These are phyloP conservation scores for Lordiphosa stackelbergi DNA, from an alignment of 1,140 invertebrate species.

Conservation along the genomic window DNA sequence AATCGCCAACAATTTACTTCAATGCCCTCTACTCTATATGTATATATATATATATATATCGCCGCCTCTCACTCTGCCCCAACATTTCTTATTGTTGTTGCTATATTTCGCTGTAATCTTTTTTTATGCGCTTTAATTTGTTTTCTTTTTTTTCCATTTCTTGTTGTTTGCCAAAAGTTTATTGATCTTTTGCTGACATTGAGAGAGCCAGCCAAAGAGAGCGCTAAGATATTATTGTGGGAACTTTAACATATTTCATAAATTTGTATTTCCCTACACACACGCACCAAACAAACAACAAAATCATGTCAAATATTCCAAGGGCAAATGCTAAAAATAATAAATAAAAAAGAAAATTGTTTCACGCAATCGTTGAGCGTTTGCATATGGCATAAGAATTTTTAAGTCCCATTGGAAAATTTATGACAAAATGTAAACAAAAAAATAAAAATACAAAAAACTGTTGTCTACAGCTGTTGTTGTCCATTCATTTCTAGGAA, in stretches of 20 bases:
- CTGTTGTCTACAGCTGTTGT: slow-evolving; percentile 26
- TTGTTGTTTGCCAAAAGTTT: slow-evolving; percentile 74
- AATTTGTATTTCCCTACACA: slow-evolving; percentile 1
- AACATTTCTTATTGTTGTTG: slow-evolving; percentile 16
- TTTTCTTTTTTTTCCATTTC: slow-evolving; percentile 70
- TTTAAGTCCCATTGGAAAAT: slow-evolving; percentile 45
- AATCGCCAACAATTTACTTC: slow-evolving; percentile 32
- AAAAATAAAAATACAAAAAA: slow-evolving; percentile 18
- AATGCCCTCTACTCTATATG: slow-evolving; percentile 5
- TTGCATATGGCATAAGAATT: slow-evolving; percentile 48
- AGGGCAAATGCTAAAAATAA: slow-evolving; percentile 62
- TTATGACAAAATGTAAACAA: slow-evolving; percentile 50
- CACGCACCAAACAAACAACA: slow-evolving; percentile 8
- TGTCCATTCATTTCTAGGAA: slow-evolving; percentile 14
- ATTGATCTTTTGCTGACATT: slow-evolving; percentile 64
- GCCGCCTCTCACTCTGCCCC: slow-evolving; percentile 7
- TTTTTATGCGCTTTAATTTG: slow-evolving; percentile 64
- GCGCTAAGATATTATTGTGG: not conserved
- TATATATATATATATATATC: slow-evolving; percentile 8
- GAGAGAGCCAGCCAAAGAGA: slow-evolving; percentile 5
- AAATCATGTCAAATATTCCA: slow-evolving; percentile 69
- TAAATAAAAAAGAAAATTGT: slow-evolving; percentile 13
- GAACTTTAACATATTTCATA: slow-evolving; percentile 26
- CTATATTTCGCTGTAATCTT: slow-evolving; percentile 59
- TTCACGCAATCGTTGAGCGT: slow-evolving; percentile 53